phyloP scores from a whole-genome alignment of 2,113 vertebrate species.

The Silurus meridionalis region DNA sequence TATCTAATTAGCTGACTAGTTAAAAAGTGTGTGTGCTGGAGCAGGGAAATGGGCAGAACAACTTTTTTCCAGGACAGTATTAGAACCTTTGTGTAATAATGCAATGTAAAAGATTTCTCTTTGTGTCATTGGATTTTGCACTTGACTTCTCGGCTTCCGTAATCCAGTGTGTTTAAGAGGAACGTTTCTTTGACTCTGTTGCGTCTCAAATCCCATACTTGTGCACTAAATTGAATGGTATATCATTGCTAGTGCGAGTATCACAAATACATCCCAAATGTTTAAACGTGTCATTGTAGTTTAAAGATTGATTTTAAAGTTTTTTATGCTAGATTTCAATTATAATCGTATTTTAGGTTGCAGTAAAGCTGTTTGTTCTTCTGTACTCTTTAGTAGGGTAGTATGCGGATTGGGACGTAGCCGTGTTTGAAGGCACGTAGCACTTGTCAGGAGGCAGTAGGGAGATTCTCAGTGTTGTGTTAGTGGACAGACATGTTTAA shows the following conservation, averaged over 20 bases:
- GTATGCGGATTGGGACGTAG: background rate
- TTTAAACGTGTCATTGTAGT: background rate
- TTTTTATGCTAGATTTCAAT: background rate
- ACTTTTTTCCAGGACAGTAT: background rate
- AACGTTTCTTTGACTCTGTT: background rate
- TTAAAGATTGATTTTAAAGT: background rate
- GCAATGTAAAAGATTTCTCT: background rate
- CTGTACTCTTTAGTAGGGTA: background rate
- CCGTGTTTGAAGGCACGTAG: slow-evolving; percentile 20
- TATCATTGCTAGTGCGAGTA: background rate
- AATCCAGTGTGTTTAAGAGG: background rate
- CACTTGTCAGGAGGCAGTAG: background rate
- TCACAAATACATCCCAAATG: background rate
- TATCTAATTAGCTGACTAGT: background rate
- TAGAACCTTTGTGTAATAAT: background rate
- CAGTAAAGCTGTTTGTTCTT: background rate
- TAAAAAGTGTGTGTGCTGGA: background rate
- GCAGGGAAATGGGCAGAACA: background rate
- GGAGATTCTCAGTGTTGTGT: background rate
- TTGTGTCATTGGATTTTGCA: background rate
- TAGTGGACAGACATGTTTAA: slow-evolving; percentile 15
- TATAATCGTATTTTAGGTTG: no score
- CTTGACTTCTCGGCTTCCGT: slow-evolving; percentile 39
- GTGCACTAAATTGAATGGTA: background rate
- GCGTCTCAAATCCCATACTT: background rate